A percentile compares a stretch with the other conserved stretches of the same genome.
Conservation (phyloP, 2,888 invertebrate species). For the Ecliptopera silaceata region DNA sequence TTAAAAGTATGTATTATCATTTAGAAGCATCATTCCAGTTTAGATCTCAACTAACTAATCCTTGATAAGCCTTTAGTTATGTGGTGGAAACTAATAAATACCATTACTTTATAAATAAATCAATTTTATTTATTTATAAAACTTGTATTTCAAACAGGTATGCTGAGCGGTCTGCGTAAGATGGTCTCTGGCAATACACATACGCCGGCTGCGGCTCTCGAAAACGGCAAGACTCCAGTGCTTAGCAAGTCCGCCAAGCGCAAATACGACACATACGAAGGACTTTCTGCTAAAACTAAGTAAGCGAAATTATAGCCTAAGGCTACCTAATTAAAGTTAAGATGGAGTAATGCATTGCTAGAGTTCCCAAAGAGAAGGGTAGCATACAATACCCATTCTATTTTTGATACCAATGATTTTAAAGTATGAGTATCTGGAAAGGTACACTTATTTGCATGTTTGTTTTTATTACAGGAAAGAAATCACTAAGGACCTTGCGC, state of each 20-base stretch:
- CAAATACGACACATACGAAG: conserved; percentile 83
- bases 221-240: conserved; percentile 80
- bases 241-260: conserved; percentile 86
- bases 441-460: not conserved
- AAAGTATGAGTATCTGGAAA: no score
- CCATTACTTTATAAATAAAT: no score
- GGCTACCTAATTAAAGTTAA: not conserved
- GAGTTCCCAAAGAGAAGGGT: no score
- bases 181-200: conserved; percentile 87
- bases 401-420: no score
- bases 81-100: no score
- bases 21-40: no score
- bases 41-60: no score
- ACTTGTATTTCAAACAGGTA: conserved; percentile 73
- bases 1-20: no score
- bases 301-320: conserved; percentile 48
- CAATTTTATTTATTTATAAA: no score
- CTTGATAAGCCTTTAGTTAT: no score
- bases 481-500: conserved; percentile 83
- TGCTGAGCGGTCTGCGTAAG: conserved; percentile 89
- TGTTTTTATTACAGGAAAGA: conserved; percentile 82
- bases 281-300: conserved; percentile 87
- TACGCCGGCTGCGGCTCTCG: conserved; percentile 74
- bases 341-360: no score
- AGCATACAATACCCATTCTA: no score